A percentile compares a stretch with the other conserved stretches of the same genome.
Evolutionary conservation across 2,113 vertebrate species (phyloP).

Genomic region (Microtus oregoni): DNA sequence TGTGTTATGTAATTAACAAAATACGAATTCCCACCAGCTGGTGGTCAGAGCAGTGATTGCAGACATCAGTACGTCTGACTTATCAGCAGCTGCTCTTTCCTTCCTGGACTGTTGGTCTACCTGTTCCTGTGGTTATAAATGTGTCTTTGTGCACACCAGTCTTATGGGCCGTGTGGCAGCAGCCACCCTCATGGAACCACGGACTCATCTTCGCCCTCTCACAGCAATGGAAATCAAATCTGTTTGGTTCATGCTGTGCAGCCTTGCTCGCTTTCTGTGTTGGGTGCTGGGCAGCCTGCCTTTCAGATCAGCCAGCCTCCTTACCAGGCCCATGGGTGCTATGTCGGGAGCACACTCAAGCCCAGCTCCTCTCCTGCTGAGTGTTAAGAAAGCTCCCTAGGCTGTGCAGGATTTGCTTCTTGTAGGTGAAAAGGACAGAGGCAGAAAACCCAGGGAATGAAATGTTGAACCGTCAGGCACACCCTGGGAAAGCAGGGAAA

Average conservation of each 20-base stretch:
- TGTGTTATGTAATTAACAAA: conserved; percentile 58
- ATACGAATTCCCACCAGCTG: neutral
- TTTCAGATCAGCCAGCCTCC: neutral
- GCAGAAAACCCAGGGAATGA: neutral
- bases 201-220: neutral
- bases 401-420: neutral
- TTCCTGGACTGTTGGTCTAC: neutral
- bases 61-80: neutral
- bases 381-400: no score
- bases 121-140: neutral
- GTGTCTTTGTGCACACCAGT: accelerated
- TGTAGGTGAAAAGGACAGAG: conserved; percentile 57
- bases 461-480: neutral
- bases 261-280: neutral
- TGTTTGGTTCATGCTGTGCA: neutral
- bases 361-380: neutral
- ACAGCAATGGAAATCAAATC: neutral
- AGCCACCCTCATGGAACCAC: accelerated
- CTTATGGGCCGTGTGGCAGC: accelerated
- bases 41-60: neutral
- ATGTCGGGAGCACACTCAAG: neutral
- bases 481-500: neutral
- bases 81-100: neutral
- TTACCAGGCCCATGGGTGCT: neutral
- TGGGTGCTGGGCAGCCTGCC: neutral